Evolutionary conservation across 2,888 invertebrate genomes (phyloP).

Genomic region (Hofmannophila pseudospretella): DNA sequence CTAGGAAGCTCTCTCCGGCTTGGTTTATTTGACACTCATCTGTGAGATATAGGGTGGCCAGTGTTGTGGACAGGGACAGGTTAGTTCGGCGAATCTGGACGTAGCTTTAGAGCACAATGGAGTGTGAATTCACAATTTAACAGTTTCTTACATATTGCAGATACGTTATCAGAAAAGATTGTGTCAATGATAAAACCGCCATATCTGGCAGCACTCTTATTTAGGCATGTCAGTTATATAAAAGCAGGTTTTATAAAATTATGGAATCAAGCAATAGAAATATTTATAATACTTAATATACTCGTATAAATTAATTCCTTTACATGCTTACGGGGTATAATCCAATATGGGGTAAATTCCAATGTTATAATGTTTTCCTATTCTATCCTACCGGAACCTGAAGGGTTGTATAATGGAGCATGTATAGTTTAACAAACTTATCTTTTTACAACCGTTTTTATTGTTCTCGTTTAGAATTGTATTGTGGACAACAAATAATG

Average conservation of each 20-base stretch:
- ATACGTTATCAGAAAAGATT: constrained; percentile 34
- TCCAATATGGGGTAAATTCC: too few species aligned
- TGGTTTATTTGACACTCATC: constrained; percentile 73
- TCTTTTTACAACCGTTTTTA: constrained; percentile 23
- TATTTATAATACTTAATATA: too few species aligned
- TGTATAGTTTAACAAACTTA: too few species aligned
- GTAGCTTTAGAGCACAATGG: constrained; percentile 44
- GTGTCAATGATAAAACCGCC: constrained; percentile 13
- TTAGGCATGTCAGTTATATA: too few species aligned
- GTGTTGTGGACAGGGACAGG: constrained; percentile 34
- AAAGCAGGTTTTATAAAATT: too few species aligned
- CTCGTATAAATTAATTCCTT: too few species aligned
- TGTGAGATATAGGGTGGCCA: constrained; percentile 67
- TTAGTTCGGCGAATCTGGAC: constrained; percentile 52
- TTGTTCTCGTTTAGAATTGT: constrained; percentile 22
- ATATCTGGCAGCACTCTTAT: background rate
- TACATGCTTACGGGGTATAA: too few species aligned
- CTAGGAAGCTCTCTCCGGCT: constrained; percentile 67
- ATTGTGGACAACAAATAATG: constrained; percentile 25
- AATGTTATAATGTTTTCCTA: too few species aligned
- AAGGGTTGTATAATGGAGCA: too few species aligned
- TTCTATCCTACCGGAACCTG: too few species aligned
- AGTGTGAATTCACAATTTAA: constrained; percentile 64
- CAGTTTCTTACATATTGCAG: constrained; percentile 17
- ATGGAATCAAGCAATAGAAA: too few species aligned